Conservation (phyloP, 2,113 vertebrate genomes). For the Bubalus kerabau region DNA sequence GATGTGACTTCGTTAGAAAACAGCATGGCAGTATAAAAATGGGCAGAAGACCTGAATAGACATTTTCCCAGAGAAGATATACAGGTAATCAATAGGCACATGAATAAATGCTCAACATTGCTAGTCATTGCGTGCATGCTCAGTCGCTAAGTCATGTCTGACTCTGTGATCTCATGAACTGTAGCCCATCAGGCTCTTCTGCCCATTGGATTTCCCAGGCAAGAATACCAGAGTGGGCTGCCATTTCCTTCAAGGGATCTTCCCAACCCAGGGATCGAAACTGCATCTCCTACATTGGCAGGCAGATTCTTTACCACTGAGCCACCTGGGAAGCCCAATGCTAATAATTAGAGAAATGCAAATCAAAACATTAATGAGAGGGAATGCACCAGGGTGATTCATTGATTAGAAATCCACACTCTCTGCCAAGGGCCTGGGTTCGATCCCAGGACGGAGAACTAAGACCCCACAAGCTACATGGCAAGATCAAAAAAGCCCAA, state of each 20-base stretch:
- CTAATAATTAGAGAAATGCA: not conserved
- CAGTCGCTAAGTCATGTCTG: not conserved
- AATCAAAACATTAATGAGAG: not conserved
- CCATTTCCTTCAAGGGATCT: not conserved
- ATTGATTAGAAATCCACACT: not conserved
- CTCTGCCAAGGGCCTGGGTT: not conserved
- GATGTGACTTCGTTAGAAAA: not conserved
- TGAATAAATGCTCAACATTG: not conserved
- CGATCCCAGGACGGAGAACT: not conserved
- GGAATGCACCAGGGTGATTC: not conserved
- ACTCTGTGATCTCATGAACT: not conserved
- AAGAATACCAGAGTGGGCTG: not conserved
- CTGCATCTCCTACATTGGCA: not conserved
- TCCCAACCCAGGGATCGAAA: not conserved
- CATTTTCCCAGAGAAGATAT: not conserved
- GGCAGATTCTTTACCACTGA: not conserved
- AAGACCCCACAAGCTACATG: not conserved
- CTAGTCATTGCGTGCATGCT: accelerated
- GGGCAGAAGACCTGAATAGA: not conserved
- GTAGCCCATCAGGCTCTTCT: not conserved
- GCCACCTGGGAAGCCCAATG: not conserved
- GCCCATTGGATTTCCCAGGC: not conserved
- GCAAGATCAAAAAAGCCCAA: not conserved
- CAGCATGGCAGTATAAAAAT: not conserved
- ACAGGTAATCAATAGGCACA: not conserved